These are phyloP conservation scores for Hydrolagus colliei DNA, from an alignment of 2,797 vertebrate species.

Conservation along the genomic window DNA sequence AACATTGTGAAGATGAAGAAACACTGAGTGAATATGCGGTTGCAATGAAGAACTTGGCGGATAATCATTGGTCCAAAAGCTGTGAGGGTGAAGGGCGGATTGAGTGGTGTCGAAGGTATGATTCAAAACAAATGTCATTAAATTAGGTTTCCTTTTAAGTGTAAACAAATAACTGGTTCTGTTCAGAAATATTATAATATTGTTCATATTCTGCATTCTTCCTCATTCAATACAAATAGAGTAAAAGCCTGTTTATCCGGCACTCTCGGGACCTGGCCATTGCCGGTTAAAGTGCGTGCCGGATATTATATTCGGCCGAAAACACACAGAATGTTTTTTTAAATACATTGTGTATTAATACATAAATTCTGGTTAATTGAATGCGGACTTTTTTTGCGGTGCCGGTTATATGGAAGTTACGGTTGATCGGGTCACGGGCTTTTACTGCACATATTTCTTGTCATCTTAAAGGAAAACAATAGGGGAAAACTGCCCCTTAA, in stretches of 20 bases:
- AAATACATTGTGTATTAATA: too few relatives aligned
- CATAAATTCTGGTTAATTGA: too few relatives aligned
- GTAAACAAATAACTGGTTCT: not conserved
- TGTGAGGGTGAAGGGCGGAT: conserved; percentile 92
- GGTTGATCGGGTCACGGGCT: too few relatives aligned
- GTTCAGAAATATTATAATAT: not conserved
- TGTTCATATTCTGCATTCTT: not conserved
- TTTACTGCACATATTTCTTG: not conserved
- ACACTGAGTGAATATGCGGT: conserved; percentile 91
- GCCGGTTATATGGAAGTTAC: too few relatives aligned
- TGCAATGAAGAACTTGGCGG: conserved; percentile 96
- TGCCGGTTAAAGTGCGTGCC: too few relatives aligned
- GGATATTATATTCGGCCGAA: too few relatives aligned
- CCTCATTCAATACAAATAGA: not conserved
- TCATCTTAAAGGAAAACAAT: not conserved
- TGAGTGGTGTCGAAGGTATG: conserved; percentile 96
- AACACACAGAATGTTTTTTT: too few relatives aligned
- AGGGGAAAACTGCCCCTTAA: not conserved
- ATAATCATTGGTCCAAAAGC: conserved; percentile 91
- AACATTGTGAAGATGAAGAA: conserved; percentile 94
- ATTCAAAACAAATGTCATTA: conserved; percentile 10
- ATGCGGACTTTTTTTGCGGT: too few relatives aligned
- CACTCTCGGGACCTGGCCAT: too few relatives aligned
- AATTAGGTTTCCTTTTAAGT: not conserved
- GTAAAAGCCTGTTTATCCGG: too few relatives aligned